These are phyloP conservation scores for Drosophila seguyi DNA, from an alignment of 1,140 invertebrate genomes.

Conservation along the genomic window DNA sequence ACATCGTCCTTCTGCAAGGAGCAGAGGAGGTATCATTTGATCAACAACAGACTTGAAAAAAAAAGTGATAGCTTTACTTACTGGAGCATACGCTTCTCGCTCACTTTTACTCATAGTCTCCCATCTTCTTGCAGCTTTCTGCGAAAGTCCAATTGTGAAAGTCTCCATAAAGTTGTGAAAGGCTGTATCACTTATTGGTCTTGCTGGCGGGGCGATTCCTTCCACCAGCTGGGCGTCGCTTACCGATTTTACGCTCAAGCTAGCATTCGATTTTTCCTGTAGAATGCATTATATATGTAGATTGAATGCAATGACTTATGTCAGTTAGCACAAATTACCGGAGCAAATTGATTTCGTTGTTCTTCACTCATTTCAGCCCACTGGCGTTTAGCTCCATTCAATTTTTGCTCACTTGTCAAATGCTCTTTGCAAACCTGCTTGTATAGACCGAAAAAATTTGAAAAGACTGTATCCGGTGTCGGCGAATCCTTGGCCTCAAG, in stretches of 20 bases:
- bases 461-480: neutral
- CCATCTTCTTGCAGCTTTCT: neutral
- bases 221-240: neutral
- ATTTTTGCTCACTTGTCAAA: too few species aligned
- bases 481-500: neutral
- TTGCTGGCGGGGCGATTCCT: neutral
- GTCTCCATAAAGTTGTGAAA: neutral
- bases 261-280: neutral
- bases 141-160: neutral
- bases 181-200: neutral
- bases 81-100: neutral
- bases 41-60: too few species aligned
- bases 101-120: neutral
- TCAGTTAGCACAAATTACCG: neutral
- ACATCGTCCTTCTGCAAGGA: neutral
- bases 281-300: neutral
- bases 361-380: neutral
- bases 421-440: too few species aligned
- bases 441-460: neutral
- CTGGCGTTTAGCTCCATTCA: neutral
- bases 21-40: too few species aligned
- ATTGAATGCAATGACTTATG: neutral
- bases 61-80: neutral
- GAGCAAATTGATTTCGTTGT: neutral
- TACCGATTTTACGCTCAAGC: neutral